Conservation (phyloP, 2,797 vertebrate species). For the Scarus forsteni region DNA sequence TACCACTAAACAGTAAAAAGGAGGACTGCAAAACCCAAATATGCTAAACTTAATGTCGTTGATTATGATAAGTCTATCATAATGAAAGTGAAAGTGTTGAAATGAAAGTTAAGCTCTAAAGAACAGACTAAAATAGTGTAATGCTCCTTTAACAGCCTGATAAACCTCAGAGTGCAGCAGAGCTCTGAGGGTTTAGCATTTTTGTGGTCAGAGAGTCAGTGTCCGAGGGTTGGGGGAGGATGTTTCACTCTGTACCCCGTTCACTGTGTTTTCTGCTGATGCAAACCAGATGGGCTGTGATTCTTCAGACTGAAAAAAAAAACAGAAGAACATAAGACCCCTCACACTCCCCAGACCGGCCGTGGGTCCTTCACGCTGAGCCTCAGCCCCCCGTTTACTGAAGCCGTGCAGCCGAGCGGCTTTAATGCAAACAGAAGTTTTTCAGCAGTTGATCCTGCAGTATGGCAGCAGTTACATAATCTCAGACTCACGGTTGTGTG, state of each 20-base stretch:
- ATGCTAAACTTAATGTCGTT: not conserved
- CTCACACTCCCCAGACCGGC: not conserved
- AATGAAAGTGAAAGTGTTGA: no score
- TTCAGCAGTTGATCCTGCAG: not conserved
- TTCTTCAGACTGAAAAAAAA: slow-evolving; percentile 4
- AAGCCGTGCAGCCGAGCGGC: not conserved
- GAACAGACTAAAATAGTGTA: no score
- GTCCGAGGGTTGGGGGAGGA: slow-evolving; percentile 50
- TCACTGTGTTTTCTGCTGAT: slow-evolving; percentile 48
- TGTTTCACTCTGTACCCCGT: slow-evolving; percentile 25
- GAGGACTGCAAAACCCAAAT: not conserved
- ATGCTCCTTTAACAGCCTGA: no score
- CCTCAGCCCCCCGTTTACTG: not conserved
- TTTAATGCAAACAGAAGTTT: slow-evolving; percentile 9
- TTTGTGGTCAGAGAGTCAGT: slow-evolving; percentile 50
- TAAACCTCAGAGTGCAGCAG: not conserved
- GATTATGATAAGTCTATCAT: no score
- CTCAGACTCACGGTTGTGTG: not conserved
- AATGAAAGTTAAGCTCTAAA: no score
- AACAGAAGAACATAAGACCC: not conserved
- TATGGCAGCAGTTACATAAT: not conserved
- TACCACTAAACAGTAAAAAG: not conserved
- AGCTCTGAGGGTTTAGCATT: slow-evolving; percentile 21
- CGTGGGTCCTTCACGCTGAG: not conserved
- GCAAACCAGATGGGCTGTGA: slow-evolving; percentile 64